A percentile compares a stretch with the other conserved stretches of the same genome.
Evolutionary conservation across 2,113 vertebrate species (phyloP).

Genomic region (Apeltes quadracus): DNA sequence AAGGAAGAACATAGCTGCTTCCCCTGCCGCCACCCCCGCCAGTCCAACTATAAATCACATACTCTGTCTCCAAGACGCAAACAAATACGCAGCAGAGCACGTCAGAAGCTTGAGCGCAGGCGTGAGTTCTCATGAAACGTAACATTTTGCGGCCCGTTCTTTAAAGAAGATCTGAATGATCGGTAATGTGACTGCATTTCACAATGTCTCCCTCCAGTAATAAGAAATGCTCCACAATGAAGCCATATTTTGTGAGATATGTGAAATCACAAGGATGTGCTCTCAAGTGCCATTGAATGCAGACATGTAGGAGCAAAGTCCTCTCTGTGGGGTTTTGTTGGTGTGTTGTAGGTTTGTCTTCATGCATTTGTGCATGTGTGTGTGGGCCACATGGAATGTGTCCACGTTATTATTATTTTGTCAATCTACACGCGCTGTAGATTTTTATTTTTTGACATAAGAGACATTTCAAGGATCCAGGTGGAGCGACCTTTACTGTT

Average conservation of each 20-base stretch:
- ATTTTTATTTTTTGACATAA: too few relatives aligned
- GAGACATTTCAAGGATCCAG: neutral
- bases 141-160: constrained; percentile 63
- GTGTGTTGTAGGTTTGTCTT: constrained; percentile 22
- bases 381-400: constrained; percentile 49
- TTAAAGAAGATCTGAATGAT: constrained; percentile 70
- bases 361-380: constrained; percentile 34
- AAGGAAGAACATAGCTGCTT: constrained; percentile 77
- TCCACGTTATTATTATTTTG: too few relatives aligned
- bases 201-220: constrained; percentile 36
- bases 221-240: constrained; percentile 29
- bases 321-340: constrained; percentile 26
- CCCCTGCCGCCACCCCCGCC: constrained; percentile 76
- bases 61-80: constrained; percentile 77
- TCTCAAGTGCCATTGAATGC: constrained; percentile 23
- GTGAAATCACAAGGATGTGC: constrained; percentile 51
- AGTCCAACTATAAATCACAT: constrained; percentile 77
- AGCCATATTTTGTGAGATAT: constrained; percentile 45
- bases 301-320: constrained; percentile 19
- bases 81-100: constrained; percentile 71
- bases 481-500: neutral
- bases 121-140: constrained; percentile 67
- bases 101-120: constrained; percentile 73
- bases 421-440: too few relatives aligned
- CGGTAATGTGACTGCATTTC: constrained; percentile 54